Percentiles rank a stretch among this genome's conserved stretches.
phyloP scores from a whole-genome alignment of 2,797 vertebrate genomes.

The Catharus ustulatus region DNA sequence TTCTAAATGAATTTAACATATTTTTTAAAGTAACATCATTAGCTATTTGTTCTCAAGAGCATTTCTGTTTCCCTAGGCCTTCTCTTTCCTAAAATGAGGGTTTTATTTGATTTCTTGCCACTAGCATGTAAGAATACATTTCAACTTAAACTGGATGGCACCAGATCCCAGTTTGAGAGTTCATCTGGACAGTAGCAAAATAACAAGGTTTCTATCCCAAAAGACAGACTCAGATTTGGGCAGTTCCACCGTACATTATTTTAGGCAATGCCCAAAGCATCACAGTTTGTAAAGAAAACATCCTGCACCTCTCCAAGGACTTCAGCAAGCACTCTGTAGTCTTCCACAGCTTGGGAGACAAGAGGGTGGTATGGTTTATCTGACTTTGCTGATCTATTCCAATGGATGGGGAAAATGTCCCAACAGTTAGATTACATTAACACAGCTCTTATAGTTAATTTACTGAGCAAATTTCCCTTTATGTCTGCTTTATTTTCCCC shows the following conservation, averaged over 20 bases:
- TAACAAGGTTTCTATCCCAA: not conserved
- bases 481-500: not conserved
- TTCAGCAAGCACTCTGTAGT: not conserved
- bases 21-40: not conserved
- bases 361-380: not conserved
- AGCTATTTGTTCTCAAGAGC: not conserved
- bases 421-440: constrained; percentile 6
- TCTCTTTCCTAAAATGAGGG: not conserved
- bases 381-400: not conserved
- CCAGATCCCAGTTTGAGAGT: not conserved
- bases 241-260: accelerated
- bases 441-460: not conserved
- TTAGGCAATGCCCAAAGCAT: not conserved
- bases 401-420: not conserved
- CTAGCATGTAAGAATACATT: not conserved
- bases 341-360: not conserved
- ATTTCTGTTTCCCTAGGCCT: not conserved
- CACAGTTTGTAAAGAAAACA: not conserved
- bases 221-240: not conserved
- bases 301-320: not conserved
- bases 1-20: not conserved
- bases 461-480: constrained; percentile 15
- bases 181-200: not conserved
- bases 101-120: not conserved
- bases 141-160: not conserved